These are phyloP conservation scores for Lepidostoma basale DNA, from an alignment of 1,140 invertebrate genomes.

Conservation along the genomic window DNA sequence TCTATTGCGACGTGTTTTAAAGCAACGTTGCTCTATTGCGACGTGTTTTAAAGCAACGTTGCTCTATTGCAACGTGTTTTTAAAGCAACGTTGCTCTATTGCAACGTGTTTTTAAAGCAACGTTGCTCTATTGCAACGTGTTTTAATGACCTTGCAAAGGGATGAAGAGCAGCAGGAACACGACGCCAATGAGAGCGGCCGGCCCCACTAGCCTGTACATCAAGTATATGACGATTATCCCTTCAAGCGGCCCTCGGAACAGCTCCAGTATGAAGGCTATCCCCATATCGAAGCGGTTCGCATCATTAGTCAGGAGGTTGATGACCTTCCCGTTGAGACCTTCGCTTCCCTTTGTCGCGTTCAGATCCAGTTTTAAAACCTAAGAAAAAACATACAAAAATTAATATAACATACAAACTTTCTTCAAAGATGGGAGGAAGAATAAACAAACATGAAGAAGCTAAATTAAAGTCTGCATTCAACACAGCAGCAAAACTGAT, in stretches of 20 bases:
- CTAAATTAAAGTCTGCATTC: too few species aligned
- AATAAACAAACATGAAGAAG: too few species aligned
- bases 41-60: too few species aligned
- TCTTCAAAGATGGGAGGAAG: not conserved
- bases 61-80: too few species aligned
- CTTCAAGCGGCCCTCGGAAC: constrained; percentile 78
- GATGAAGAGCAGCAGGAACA: constrained; percentile 79
- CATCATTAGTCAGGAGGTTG: constrained; percentile 87
- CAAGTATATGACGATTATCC: constrained; percentile 73
- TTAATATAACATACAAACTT: not conserved
- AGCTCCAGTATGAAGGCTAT: constrained; percentile 71
- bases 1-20: too few species aligned
- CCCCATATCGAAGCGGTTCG: constrained; percentile 72
- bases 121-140: too few species aligned
- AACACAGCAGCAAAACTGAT: too few species aligned
- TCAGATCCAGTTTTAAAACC: constrained; percentile 57
- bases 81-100: too few species aligned
- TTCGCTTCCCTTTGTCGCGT: constrained; percentile 67
- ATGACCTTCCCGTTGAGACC: constrained; percentile 85
- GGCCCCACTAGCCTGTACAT: constrained; percentile 76
- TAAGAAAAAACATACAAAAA: constrained; percentile 38
- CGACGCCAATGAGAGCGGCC: constrained; percentile 77
- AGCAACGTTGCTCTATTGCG: too few species aligned
- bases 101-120: too few species aligned
- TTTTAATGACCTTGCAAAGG: constrained; percentile 74